A percentile compares a stretch with the other conserved stretches of the same genome.
These are phyloP conservation scores for Lasioglossum marginatum DNA, from an alignment of 2,888 invertebrate species.

Conservation along the genomic window DNA sequence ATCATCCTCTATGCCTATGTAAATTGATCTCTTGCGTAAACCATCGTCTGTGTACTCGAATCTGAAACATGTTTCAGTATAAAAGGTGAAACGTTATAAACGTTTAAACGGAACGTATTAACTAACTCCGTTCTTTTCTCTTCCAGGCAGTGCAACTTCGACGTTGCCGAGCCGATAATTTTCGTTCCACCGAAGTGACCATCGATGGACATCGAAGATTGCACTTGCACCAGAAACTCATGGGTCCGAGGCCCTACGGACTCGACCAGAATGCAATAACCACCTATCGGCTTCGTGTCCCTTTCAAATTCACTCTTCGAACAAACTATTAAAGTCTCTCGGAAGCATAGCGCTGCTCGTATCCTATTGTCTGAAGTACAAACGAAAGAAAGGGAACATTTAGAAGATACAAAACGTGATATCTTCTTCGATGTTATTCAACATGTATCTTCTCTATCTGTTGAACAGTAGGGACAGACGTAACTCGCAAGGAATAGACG, in stretches of 20 bases:
- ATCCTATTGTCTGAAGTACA: conserved; percentile 65
- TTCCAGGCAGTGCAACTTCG: conserved; percentile 88
- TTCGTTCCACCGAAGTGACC: conserved; percentile 87
- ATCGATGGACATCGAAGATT: conserved; percentile 87
- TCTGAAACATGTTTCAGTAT: conserved; percentile 74
- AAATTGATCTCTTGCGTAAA: conserved; percentile 86
- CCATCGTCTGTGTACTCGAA: conserved; percentile 84
- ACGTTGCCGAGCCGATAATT: conserved; percentile 87
- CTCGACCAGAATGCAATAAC: conserved; percentile 81
- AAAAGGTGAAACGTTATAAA: not conserved
- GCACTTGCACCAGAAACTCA: conserved; percentile 87
- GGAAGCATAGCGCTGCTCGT: conserved; percentile 72
- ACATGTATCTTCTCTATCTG: not conserved
- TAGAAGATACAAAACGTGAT: not conserved
- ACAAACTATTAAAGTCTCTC: conserved; percentile 73
- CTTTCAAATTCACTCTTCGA: conserved; percentile 62
- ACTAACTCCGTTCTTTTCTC: conserved; percentile 87
- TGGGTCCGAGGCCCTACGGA: conserved; percentile 84
- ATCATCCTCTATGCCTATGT: conserved; percentile 85
- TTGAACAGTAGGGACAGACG: not conserved
- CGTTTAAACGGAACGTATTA: not conserved
- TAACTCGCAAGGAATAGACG: not conserved
- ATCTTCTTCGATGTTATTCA: conserved; percentile 15
- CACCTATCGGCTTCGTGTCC: conserved; percentile 68
- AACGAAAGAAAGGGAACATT: not conserved